Conservation (phyloP, 2,888 invertebrate genomes). For the Idaea biselata region DNA sequence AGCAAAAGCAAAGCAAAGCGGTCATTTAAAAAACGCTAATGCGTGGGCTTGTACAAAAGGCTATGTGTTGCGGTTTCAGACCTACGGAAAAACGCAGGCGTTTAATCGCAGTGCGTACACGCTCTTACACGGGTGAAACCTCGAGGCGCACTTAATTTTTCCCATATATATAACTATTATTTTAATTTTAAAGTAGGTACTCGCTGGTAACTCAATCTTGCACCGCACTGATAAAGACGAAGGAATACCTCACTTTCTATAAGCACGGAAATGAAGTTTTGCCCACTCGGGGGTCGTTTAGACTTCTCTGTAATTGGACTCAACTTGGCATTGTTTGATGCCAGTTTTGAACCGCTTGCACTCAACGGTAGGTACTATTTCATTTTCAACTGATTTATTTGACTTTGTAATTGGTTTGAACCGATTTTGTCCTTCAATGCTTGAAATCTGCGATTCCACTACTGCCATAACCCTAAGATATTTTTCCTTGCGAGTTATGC, state of each 20-base stretch:
- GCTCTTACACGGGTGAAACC: no score
- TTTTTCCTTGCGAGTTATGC: no score
- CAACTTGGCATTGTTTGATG: conserved; percentile 68
- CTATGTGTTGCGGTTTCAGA: no score
- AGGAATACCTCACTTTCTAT: conserved; percentile 68
- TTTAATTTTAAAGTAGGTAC: background rate
- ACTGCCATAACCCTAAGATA: no score
- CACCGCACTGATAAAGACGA: conserved; percentile 41
- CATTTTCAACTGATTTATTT: conserved; percentile 41
- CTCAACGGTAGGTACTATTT: conserved; percentile 42
- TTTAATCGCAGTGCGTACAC: no score
- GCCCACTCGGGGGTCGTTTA: conserved; percentile 63
- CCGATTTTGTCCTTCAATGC: conserved; percentile 1
- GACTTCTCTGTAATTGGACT: conserved; percentile 65
- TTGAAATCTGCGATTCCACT: background rate
- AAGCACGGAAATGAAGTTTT: conserved; percentile 72
- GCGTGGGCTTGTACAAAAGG: no score
- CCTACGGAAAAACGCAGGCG: no score
- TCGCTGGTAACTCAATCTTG: conserved; percentile 19
- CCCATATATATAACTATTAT: background rate
- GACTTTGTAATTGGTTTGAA: conserved; percentile 36
- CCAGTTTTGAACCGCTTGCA: conserved; percentile 45
- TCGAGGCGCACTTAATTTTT: no score
- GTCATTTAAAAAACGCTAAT: no score
- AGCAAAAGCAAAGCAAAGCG: no score